Evolutionary conservation across 2,888 invertebrate species (phyloP).

Genomic region (Phyto melanocephala): DNA sequence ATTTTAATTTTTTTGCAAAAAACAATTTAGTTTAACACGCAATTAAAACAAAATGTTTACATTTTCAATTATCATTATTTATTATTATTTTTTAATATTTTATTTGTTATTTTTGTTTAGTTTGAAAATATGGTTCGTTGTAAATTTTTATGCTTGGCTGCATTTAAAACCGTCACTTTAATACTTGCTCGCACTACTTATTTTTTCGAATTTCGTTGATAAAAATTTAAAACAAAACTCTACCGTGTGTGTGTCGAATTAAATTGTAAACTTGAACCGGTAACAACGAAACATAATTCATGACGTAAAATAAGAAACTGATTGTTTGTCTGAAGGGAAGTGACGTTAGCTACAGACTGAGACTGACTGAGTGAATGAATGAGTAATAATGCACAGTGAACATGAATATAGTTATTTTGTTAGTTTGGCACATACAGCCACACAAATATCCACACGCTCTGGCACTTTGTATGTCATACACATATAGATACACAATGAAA

Average conservation of each 20-base stretch:
- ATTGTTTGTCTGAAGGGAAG: slow-evolving; percentile 39
- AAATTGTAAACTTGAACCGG: slow-evolving; percentile 47
- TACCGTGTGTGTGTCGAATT: slow-evolving; percentile 1
- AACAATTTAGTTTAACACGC: slow-evolving; percentile 18
- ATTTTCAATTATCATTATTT: slow-evolving; percentile 1
- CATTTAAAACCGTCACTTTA: slow-evolving; percentile 37
- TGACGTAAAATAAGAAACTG: slow-evolving; percentile 62
- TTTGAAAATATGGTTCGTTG: background rate
- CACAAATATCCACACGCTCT: background rate
- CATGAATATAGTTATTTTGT: background rate
- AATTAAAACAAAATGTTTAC: slow-evolving; percentile 11
- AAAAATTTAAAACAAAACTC: slow-evolving; percentile 18
- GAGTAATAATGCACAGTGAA: slow-evolving; percentile 25
- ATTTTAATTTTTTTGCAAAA: background rate
- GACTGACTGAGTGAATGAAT: background rate
- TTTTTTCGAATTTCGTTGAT: slow-evolving; percentile 27
- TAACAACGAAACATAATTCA: slow-evolving; percentile 46
- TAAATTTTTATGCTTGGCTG: slow-evolving; percentile 49
- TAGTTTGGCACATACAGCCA: background rate
- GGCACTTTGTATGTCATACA: too few species aligned
- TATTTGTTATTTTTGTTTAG: slow-evolving; percentile 1
- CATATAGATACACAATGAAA: background rate
- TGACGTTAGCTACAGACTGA: slow-evolving; percentile 38
- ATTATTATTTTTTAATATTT: slow-evolving; percentile 12
- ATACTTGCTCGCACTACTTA: background rate